Percentiles rank a stretch among this genome's conserved stretches.
Conservation (phyloP, 2,888 invertebrate species). For the Tetropium fuscum region DNA sequence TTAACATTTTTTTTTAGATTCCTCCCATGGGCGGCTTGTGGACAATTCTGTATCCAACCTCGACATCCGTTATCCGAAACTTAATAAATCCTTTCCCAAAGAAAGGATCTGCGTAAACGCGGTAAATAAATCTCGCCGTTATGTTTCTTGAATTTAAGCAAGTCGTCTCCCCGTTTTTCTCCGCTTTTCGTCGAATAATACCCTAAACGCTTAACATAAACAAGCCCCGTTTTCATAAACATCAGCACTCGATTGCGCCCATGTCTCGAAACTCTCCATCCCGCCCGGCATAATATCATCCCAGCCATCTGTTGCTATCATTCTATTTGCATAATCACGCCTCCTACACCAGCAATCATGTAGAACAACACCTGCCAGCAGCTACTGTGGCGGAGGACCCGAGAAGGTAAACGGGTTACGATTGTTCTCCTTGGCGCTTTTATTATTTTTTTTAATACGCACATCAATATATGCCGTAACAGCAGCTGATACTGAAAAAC, state of each 20-base stretch:
- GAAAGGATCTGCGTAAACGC: neutral
- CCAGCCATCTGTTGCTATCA: conserved; percentile 44
- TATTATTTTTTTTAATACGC: neutral
- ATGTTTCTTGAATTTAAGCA: conserved; percentile 5
- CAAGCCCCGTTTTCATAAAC: conserved; percentile 21
- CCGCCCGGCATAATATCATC: conserved; percentile 21
- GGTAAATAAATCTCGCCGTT: conserved; percentile 1
- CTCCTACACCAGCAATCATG: conserved; percentile 44
- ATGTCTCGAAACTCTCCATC: conserved; percentile 2
- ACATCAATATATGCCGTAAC: too few relatives aligned
- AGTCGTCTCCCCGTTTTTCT: conserved; percentile 7
- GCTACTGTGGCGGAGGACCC: conserved; percentile 27
- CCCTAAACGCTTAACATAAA: conserved; percentile 14
- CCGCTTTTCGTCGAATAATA: conserved; percentile 1
- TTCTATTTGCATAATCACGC: conserved; percentile 49
- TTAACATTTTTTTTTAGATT: too few relatives aligned
- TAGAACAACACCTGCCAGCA: conserved; percentile 46
- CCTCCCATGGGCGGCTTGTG: too few relatives aligned
- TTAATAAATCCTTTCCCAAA: neutral
- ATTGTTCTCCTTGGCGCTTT: conserved; percentile 12
- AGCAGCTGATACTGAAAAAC: too few relatives aligned
- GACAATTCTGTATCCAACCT: too few relatives aligned
- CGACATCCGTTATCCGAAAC: too few relatives aligned
- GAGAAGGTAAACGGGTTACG: conserved; percentile 33
- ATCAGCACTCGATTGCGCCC: conserved; percentile 15